Conservation (phyloP, 2,797 vertebrate genomes). For the Amblyopsis hoosieri region DNA sequence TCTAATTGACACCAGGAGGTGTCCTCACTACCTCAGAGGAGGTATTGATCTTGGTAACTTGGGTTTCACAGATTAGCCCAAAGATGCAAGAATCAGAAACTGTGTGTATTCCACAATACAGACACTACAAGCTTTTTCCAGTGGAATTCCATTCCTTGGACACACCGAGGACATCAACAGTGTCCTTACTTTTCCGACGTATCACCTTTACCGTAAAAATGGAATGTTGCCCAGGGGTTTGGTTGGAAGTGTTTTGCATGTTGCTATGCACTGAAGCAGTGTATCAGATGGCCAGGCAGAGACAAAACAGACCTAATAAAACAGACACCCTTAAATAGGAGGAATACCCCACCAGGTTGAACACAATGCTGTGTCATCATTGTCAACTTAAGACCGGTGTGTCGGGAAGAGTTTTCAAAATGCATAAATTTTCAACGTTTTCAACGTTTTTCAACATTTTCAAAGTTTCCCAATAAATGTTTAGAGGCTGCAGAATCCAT, state of each 20-base stretch:
- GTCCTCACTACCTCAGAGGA: background rate
- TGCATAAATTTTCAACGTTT: no score
- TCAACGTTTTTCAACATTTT: no score
- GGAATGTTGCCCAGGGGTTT: constrained; percentile 8
- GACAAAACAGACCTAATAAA: constrained; percentile 41
- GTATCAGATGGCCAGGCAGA: constrained; percentile 21
- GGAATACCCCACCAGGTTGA: background rate
- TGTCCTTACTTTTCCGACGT: constrained; percentile 30
- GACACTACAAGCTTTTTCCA: constrained; percentile 51
- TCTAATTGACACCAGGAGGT: no score
- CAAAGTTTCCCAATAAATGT: no score
- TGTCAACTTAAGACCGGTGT: no score
- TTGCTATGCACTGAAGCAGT: constrained; percentile 25
- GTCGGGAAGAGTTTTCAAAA: no score
- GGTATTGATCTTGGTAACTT: constrained; percentile 31
- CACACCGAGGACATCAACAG: constrained; percentile 29
- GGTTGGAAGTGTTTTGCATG: constrained; percentile 23
- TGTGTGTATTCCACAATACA: constrained; percentile 41
- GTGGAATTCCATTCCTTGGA: constrained; percentile 24
- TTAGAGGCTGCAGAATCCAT: background rate
- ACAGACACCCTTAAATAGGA: constrained; percentile 5
- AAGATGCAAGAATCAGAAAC: constrained; percentile 24
- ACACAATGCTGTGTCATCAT: no score
- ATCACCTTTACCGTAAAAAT: constrained; percentile 34
- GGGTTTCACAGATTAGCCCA: constrained; percentile 17